These are phyloP conservation scores for Craseonycteris thonglongyai DNA, from an alignment of 2,113 vertebrate species.

Conservation along the genomic window DNA sequence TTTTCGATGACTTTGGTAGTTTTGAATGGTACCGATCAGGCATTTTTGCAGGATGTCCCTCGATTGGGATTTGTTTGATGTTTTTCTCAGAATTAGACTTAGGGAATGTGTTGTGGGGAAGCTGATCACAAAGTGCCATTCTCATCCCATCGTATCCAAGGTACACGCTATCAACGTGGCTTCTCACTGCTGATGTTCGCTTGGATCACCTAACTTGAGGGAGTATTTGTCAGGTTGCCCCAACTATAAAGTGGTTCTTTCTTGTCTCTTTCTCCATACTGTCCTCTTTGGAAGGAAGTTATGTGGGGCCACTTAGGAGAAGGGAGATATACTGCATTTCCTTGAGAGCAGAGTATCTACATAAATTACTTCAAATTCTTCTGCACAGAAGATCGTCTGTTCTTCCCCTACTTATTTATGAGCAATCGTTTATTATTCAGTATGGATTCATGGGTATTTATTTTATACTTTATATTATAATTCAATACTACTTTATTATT, in stretches of 20 bases:
- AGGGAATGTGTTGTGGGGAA: neutral
- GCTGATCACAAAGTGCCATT: neutral
- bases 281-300: neutral
- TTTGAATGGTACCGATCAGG: neutral
- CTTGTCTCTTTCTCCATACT: neutral
- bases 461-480: neutral
- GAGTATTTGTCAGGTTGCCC: neutral
- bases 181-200: neutral
- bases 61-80: neutral
- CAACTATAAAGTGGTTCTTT: neutral
- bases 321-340: neutral
- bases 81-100: neutral
- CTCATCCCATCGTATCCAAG: no score
- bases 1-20: neutral
- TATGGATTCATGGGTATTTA: neutral
- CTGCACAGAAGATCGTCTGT: neutral
- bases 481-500: neutral
- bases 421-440: neutral
- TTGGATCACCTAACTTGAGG: neutral
- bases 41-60: neutral
- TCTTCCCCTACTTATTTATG: neutral
- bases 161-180: rapidly evolving
- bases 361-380: neutral
- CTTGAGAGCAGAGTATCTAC: neutral
- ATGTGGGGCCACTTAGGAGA: neutral